Evolutionary conservation across 2,113 vertebrate species (phyloP).

Genomic region (Odocoileus hemionus): DNA sequence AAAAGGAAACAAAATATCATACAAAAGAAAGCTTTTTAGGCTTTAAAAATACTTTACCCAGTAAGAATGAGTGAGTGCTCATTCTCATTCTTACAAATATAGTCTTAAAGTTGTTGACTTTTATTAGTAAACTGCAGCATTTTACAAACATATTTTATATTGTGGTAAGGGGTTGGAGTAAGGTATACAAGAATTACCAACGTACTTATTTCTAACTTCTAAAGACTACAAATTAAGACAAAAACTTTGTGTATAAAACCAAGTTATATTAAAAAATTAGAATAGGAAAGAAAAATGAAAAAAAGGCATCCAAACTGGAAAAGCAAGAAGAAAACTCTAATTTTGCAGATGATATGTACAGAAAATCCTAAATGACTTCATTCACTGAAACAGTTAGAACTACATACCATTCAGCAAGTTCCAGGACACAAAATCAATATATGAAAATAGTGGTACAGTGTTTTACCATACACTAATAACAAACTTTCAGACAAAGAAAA

Average conservation of each 20-base stretch:
- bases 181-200: background rate
- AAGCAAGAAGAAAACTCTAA: background rate
- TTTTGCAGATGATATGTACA: background rate
- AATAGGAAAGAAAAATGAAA: background rate
- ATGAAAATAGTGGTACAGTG: background rate
- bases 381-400: background rate
- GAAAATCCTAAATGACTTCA: background rate
- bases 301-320: background rate
- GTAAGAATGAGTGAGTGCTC: background rate
- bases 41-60: conserved; percentile 3
- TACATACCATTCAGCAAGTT: background rate
- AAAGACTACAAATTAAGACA: background rate
- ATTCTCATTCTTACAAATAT: background rate
- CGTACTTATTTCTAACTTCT: background rate
- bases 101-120: background rate
- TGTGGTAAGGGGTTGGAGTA: background rate
- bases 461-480: background rate
- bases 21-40: background rate
- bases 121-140: background rate
- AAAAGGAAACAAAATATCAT: background rate
- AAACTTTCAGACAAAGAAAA: background rate
- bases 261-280: background rate
- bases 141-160: background rate
- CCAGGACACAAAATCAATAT: background rate
- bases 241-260: background rate